Conservation (phyloP, 2,888 invertebrate species). For the Flabesymbios commensalis region DNA sequence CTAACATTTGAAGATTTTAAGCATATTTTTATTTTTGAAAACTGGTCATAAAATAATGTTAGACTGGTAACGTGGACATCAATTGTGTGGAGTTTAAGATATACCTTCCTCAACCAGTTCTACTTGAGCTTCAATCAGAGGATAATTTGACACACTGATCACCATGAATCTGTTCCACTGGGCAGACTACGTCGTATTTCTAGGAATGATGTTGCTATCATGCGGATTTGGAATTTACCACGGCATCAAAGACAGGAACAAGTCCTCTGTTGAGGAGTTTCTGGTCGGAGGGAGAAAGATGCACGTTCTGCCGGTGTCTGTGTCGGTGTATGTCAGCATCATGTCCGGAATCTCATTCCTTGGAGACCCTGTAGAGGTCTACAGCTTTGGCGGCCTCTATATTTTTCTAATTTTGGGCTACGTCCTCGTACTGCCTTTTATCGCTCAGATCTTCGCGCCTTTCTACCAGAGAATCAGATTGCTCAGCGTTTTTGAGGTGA, state of each 20-base stretch:
- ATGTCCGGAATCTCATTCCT: constrained; percentile 28
- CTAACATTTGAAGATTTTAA: no score
- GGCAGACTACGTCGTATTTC: constrained; percentile 30
- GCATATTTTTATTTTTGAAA: no score
- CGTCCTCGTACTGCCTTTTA: constrained; percentile 14
- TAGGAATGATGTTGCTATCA: constrained; percentile 16
- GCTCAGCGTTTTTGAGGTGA: constrained; percentile 27
- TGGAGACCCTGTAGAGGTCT: constrained; percentile 30
- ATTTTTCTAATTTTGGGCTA: constrained; percentile 19
- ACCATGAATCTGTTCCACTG: no score
- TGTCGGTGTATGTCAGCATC: constrained; percentile 25
- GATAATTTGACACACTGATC: no score
- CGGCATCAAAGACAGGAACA: constrained; percentile 64
- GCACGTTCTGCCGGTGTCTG: constrained; percentile 37
- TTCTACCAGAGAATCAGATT: constrained; percentile 17
- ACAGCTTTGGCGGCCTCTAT: constrained; percentile 25
- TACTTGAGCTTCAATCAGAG: no score
- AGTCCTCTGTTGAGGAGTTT: constrained; percentile 63
- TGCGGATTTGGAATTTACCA: constrained; percentile 46
- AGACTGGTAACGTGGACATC: no score
- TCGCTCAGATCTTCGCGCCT: constrained; percentile 28
- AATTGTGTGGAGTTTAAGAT: no score
- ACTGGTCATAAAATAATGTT: no score
- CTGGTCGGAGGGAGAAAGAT: constrained; percentile 53
- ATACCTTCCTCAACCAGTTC: no score